Evolutionary conservation across 37 sponge, comb jelly and placozoan species (phyloP).

Genomic region (Halichondria panicea): DNA sequence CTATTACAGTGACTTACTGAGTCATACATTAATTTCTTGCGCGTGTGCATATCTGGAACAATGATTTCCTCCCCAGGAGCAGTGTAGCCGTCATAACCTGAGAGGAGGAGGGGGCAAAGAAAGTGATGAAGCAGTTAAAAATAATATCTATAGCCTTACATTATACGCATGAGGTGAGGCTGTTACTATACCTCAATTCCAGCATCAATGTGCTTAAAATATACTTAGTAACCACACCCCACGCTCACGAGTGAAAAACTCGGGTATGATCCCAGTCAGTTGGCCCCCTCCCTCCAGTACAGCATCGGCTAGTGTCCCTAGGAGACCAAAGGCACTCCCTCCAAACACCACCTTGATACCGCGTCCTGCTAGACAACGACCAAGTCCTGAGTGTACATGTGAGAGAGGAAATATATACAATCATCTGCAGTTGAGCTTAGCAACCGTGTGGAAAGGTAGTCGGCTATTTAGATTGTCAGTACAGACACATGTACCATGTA

Average conservation of each 20-base stretch:
- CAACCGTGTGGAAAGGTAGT: too few species aligned
- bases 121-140: background rate
- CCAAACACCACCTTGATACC: constrained; percentile 47
- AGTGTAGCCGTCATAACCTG: constrained; percentile 22
- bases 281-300: constrained; percentile 35
- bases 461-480: too few species aligned
- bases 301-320: constrained; percentile 42
- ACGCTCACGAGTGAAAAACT: constrained; percentile 64
- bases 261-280: constrained; percentile 55
- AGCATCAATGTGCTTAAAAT: too few species aligned
- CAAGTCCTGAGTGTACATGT: constrained; percentile 40
- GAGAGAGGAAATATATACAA: background rate
- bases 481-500: too few species aligned
- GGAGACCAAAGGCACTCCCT: constrained; percentile 51
- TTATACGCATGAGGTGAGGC: background rate
- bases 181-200: background rate
- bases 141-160: background rate
- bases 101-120: background rate
- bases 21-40: constrained; percentile 71
- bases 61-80: constrained; percentile 41
- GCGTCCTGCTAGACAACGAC: constrained; percentile 16
- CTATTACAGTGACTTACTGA: background rate
- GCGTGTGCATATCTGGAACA: constrained; percentile 64
- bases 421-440: too few species aligned
- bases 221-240: background rate